phyloP scores from a whole-genome alignment of 2,888 invertebrate genomes.

The Microctonus brassicae region DNA sequence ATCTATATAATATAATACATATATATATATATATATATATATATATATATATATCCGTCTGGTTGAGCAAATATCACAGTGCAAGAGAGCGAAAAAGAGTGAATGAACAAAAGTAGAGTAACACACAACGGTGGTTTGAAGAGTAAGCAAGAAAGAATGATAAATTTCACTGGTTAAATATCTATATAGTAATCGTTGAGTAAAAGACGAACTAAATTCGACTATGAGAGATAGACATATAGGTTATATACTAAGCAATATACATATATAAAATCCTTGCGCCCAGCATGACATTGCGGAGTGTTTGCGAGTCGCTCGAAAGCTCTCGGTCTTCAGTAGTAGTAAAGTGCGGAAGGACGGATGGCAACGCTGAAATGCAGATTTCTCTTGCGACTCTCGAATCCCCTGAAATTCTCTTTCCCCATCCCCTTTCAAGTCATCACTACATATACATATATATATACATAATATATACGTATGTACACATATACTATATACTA shows the following conservation, averaged over 20 bases:
- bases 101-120: slow-evolving; percentile 41
- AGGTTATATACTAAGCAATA: slow-evolving; percentile 2
- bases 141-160: slow-evolving; percentile 36
- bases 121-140: slow-evolving; percentile 37
- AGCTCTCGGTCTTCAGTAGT: slow-evolving; percentile 62
- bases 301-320: slow-evolving; percentile 69
- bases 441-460: slow-evolving; percentile 22
- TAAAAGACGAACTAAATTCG: neutral
- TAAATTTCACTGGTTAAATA: slow-evolving; percentile 17
- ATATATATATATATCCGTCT: slow-evolving; percentile 19
- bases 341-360: slow-evolving; percentile 56
- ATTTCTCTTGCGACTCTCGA: slow-evolving; percentile 65
- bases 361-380: slow-evolving; percentile 70
- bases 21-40: slow-evolving; percentile 22
- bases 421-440: slow-evolving; percentile 34
- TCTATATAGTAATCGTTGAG: slow-evolving; percentile 21
- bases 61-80: slow-evolving; percentile 58
- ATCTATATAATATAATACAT: too few species aligned
- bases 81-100: slow-evolving; percentile 37
- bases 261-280: neutral
- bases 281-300: slow-evolving; percentile 49
- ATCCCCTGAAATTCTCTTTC: slow-evolving; percentile 54
- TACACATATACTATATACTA: slow-evolving; percentile 5
- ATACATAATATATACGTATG: too few species aligned
- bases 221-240: slow-evolving; percentile 29